Base-by-base conservation (phyloP, 2,888 invertebrate genomes). In the Amphiduros pacificus region DNA sequence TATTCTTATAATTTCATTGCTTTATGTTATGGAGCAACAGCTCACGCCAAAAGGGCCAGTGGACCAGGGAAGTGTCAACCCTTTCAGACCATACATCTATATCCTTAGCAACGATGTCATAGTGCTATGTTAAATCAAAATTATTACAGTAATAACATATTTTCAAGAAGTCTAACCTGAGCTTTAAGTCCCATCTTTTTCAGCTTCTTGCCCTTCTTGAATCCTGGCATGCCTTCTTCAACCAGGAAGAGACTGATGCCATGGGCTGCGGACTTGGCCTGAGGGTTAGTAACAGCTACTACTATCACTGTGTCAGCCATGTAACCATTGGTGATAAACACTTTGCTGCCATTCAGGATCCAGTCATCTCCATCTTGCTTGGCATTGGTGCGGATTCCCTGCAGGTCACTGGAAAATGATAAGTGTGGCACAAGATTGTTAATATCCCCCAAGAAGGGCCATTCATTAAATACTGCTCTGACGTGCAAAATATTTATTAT, bases 291-390 rank as follows among this genome's bases (percentile, higher is more conserved):
- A 4, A 83, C 69, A 0, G 84, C 83, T 4, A 83, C 84, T 9
- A 84, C 83, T 32, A 84, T 70, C n/a, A 80, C 80, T 0, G 83
- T 66, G 67, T 83, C 84, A 26, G 74, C 65, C 76, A 81, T 73
- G 67, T 70, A 77, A 27, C 84, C 84, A 67, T 84, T 84, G 24
- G 83, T 83, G 64, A 84, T 84, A 70, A 82, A 84, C 11, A 78
- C 78, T 72, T 84, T 84, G 67, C 81, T 81, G 36, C 84, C 84
- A 68, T 84, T 84, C 22, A 84, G 72, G 61, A 84, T 82, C 73
- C 78, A 84, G 70, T 83, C 83, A 63, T 77, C 77, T 0, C 84
- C 83, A 69, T 83, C 82, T 55, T 76, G 74, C 59, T 77, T 79
- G 11, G 84, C 84, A 67, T 74, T 74, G 3, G 84, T 84, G 44